These are phyloP conservation scores for Diabrotica virgifera DNA, from an alignment of 1,140 invertebrate genomes.

Conservation along the genomic window DNA sequence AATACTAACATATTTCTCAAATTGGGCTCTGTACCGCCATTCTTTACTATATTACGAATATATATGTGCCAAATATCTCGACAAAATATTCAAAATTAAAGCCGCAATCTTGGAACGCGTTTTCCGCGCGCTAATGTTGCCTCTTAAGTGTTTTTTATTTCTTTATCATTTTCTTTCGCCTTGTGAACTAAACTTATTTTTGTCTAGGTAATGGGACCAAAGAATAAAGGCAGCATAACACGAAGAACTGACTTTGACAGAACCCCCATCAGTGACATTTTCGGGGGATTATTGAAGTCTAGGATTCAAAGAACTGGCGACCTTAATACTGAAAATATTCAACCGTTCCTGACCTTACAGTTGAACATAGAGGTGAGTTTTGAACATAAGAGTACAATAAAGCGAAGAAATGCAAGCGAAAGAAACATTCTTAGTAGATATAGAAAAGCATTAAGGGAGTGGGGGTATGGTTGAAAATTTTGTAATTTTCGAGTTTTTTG, in stretches of 20 bases:
- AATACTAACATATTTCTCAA: too few species aligned
- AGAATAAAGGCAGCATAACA: slow-evolving; percentile 83
- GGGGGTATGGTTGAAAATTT: too few species aligned
- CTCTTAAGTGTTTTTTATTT: neutral
- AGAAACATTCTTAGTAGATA: too few species aligned
- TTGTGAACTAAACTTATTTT: too few species aligned
- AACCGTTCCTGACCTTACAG: slow-evolving; percentile 92
- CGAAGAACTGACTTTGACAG: slow-evolving; percentile 74
- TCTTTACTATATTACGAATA: too few species aligned
- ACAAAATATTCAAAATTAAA: neutral
- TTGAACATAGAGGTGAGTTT: slow-evolving; percentile 84
- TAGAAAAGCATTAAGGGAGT: too few species aligned
- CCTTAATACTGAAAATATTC: slow-evolving; percentile 75
- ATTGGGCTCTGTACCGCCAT: too few species aligned
- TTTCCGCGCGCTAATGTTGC: too few species aligned
- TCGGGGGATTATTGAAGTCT: slow-evolving; percentile 85
- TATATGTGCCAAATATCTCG: too few species aligned
- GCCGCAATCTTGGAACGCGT: too few species aligned
- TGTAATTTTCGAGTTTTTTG: too few species aligned
- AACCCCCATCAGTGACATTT: slow-evolving; percentile 90
- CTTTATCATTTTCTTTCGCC: neutral
- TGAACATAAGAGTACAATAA: neutral
- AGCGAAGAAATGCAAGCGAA: too few species aligned
- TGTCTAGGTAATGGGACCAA: slow-evolving; percentile 73
- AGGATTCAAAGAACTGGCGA: slow-evolving; percentile 73